Conservation (phyloP, 1,140 invertebrate genomes). For the Phymastichus coffea region DNA sequence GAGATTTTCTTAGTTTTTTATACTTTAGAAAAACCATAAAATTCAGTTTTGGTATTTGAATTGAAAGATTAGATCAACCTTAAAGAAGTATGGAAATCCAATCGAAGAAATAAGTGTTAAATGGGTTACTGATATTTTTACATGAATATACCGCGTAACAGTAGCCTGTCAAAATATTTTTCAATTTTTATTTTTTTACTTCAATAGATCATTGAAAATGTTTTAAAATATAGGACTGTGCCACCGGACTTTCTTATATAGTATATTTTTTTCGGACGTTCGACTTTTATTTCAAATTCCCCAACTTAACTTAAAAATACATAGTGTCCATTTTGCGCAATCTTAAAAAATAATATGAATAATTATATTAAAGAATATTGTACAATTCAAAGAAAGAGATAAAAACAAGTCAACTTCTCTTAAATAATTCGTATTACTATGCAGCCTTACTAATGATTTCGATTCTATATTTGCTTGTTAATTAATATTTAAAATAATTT, state of each 20-base stretch:
- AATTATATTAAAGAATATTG: slow-evolving; percentile 15
- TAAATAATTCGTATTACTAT: not conserved
- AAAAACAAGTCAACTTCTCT: slow-evolving; percentile 4
- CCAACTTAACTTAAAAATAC: not conserved
- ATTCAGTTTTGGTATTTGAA: too few relatives aligned
- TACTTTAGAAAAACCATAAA: too few relatives aligned
- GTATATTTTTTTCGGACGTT: slow-evolving; percentile 2
- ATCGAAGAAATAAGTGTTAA: too few relatives aligned
- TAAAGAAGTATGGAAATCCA: too few relatives aligned
- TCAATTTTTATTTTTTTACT: too few relatives aligned
- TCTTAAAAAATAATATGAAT: slow-evolving; percentile 1
- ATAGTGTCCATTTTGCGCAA: not conserved
- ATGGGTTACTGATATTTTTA: too few relatives aligned
- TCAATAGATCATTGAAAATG: not conserved
- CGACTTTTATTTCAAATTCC: not conserved
- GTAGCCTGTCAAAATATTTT: too few relatives aligned
- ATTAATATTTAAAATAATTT: slow-evolving; percentile 11
- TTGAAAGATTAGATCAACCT: too few relatives aligned
- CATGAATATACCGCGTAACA: too few relatives aligned
- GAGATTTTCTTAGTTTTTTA: slow-evolving; percentile 1
- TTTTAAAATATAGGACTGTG: slow-evolving; percentile 11
- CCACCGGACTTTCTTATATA: slow-evolving; percentile 7
- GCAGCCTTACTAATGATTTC: not conserved
- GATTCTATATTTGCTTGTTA: not conserved
- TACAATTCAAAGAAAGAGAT: slow-evolving; percentile 6